Evolutionary conservation across 2,888 invertebrate genomes (phyloP).

Genomic region (Xylophagus ater): DNA sequence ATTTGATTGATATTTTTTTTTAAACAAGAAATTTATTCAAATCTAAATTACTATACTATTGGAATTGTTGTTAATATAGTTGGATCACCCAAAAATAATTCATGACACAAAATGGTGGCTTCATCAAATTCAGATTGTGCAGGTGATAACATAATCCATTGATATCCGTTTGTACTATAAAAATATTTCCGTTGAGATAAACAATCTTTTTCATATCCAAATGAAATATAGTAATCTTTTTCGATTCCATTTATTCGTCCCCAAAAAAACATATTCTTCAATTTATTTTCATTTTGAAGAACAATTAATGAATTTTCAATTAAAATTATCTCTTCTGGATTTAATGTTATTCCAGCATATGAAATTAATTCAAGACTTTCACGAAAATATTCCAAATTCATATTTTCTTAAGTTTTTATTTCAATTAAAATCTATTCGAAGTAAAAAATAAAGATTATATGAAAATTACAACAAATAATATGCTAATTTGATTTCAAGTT

Average conservation of each 20-base stretch:
- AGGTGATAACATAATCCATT: slow-evolving; percentile 53
- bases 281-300: slow-evolving; percentile 76
- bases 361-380: slow-evolving; percentile 35
- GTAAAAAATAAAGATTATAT: too few species aligned
- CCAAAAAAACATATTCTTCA: slow-evolving; percentile 72
- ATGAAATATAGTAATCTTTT: slow-evolving; percentile 73
- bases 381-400: slow-evolving; percentile 34
- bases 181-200: slow-evolving; percentile 60
- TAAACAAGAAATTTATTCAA: neutral
- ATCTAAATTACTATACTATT: neutral
- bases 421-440: too few species aligned
- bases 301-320: slow-evolving; percentile 67
- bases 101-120: slow-evolving; percentile 28
- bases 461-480: too few species aligned
- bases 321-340: slow-evolving; percentile 58
- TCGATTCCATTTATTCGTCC: slow-evolving; percentile 68
- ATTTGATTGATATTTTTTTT: neutral
- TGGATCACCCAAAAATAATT: slow-evolving; percentile 34
- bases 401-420: slow-evolving; percentile 17
- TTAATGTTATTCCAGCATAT: slow-evolving; percentile 55
- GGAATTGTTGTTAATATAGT: slow-evolving; percentile 19
- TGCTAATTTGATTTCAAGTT: too few species aligned
- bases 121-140: slow-evolving; percentile 30
- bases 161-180: slow-evolving; percentile 61
- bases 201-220: slow-evolving; percentile 64